Evolutionary conservation across 1,140 invertebrate species (phyloP).

Genomic region (Drosophila azteca): DNA sequence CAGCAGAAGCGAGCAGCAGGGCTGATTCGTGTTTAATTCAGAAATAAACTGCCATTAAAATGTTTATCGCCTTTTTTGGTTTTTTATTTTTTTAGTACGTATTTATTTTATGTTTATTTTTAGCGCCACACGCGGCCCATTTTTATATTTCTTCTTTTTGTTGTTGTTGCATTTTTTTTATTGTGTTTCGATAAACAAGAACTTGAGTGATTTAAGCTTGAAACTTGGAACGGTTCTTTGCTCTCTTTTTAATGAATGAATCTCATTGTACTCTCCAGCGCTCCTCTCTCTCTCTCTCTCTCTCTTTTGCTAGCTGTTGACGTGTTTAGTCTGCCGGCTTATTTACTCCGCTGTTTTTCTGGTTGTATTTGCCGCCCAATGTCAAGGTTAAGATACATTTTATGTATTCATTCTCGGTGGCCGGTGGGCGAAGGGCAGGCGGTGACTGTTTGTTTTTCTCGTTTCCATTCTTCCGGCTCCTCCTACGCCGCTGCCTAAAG

Average conservation of each 20-base stretch:
- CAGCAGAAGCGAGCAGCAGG: slow-evolving; percentile 22
- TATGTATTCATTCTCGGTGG: slow-evolving; percentile 59
- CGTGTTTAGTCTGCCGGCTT: slow-evolving; percentile 61
- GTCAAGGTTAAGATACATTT: slow-evolving; percentile 79
- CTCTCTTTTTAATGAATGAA: slow-evolving; percentile 57
- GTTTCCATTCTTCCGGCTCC: slow-evolving; percentile 48
- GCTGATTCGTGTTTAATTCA: slow-evolving; percentile 56
- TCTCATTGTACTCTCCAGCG: slow-evolving; percentile 19
- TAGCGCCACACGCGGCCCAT: slow-evolving; percentile 65
- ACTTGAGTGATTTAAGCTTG: slow-evolving; percentile 22
- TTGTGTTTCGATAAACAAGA: slow-evolving; percentile 62
- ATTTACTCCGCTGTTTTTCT: slow-evolving; percentile 26
- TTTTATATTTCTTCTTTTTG: slow-evolving; percentile 39
- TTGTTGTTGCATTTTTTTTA: slow-evolving; percentile 27
- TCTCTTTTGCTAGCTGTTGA: slow-evolving; percentile 33
- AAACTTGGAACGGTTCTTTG: slow-evolving; percentile 17
- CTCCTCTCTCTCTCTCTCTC: slow-evolving; percentile 18
- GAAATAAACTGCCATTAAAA: slow-evolving; percentile 44
- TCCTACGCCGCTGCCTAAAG: slow-evolving; percentile 34
- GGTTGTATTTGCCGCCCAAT: slow-evolving; percentile 64
- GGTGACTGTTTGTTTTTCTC: slow-evolving; percentile 62
- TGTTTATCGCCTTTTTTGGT: slow-evolving; percentile 48
- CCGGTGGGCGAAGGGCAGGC: slow-evolving; percentile 28
- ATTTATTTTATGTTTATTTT: slow-evolving; percentile 57
- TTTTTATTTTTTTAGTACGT: slow-evolving; percentile 19